Percentiles rank a stretch among this genome's conserved stretches.
Conservation (phyloP, 2,797 vertebrate genomes). For the Manis crassicaudata region DNA sequence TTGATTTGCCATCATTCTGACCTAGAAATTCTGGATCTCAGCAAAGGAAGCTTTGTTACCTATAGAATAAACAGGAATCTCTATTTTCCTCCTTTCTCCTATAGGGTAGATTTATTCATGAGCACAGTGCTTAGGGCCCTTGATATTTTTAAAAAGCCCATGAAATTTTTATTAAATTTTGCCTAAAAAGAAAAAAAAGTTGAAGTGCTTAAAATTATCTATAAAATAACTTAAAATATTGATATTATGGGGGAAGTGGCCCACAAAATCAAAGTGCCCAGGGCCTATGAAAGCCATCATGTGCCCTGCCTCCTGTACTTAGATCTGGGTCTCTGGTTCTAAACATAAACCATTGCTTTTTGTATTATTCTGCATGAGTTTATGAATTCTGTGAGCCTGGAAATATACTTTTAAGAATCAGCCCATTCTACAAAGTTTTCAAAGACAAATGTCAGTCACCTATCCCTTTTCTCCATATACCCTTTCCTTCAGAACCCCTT, state of each 20-base stretch:
- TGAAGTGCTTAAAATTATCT: background rate
- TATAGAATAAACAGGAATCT: background rate
- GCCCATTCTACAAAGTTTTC: background rate
- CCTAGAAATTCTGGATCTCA: background rate
- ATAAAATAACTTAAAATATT: background rate
- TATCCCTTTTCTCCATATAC: background rate
- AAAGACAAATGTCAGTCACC: background rate
- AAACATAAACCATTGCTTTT: background rate
- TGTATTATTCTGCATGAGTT: background rate
- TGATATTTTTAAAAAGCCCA: background rate
- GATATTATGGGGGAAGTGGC: background rate
- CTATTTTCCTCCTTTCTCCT: background rate
- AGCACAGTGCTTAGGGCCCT: background rate
- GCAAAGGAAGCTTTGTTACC: background rate
- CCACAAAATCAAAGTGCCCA: background rate
- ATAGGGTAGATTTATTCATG: background rate
- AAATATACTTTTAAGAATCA: background rate
- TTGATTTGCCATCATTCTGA: conserved; percentile 4
- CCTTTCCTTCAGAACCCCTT: background rate
- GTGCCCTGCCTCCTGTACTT: background rate
- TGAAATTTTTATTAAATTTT: background rate
- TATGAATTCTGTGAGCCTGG: background rate
- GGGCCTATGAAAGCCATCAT: background rate
- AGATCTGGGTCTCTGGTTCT: background rate
- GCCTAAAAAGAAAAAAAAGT: background rate